phyloP scores from a whole-genome alignment of 2,113 vertebrate genomes.

The Daubentonia madagascariensis region DNA sequence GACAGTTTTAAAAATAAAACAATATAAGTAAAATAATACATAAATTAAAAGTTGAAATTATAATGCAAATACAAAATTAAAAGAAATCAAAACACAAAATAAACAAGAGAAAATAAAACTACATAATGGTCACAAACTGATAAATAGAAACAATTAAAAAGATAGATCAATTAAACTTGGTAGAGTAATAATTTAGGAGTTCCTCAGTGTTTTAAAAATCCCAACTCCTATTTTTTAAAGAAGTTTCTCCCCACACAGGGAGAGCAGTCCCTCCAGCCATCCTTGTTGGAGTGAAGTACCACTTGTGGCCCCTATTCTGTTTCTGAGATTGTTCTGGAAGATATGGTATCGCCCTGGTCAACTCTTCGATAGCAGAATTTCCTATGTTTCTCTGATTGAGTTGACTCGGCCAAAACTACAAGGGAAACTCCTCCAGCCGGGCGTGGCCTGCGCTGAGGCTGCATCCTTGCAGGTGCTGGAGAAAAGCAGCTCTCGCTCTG shows the following conservation, averaged over 20 bases:
- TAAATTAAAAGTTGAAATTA: not conserved
- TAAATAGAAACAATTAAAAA: not conserved
- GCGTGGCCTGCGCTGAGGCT: fast-evolving
- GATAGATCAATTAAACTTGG: not conserved
- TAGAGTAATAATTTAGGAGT: not conserved
- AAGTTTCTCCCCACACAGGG: fast-evolving
- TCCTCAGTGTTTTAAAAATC: not conserved
- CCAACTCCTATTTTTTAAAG: fast-evolving
- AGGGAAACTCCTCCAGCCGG: too few relatives aligned
- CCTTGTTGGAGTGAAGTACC: fast-evolving
- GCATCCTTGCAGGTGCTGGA: fast-evolving
- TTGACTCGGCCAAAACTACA: fast-evolving
- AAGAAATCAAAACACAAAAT: not conserved
- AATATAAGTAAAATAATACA: not conserved
- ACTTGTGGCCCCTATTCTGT: fast-evolving
- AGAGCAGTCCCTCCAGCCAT: fast-evolving
- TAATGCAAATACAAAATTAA: not conserved
- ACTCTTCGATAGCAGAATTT: fast-evolving
- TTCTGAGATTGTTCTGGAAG: too few relatives aligned
- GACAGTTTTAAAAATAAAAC: not conserved
- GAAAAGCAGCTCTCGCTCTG: fast-evolving
- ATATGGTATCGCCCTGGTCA: fast-evolving
- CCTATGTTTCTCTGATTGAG: fast-evolving
- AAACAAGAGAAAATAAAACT: not conserved
- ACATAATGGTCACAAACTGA: too few relatives aligned